Base-by-base conservation (phyloP, 2,888 invertebrate species). In the Resseliella maxima region DNA sequence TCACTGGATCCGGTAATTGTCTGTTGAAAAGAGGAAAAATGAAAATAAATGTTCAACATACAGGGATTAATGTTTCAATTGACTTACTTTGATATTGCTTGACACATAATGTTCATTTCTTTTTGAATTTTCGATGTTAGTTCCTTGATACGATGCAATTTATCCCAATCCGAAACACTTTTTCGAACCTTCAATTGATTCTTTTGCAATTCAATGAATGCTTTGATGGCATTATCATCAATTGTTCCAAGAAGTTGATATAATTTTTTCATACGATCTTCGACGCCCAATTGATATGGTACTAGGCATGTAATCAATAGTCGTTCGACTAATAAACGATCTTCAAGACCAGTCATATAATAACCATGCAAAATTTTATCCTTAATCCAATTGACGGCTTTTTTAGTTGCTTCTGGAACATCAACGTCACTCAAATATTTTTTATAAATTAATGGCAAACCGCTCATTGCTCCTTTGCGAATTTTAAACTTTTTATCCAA, bases 401-500 rank as follows among this genome's bases (percentile, higher is more conserved):
- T 95, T 89, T 96, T 96, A 0, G 97, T 96, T 0, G 93, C 93
- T 0, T 95, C 94, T 0, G 97, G 96, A 3, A 97, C 95, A 88
- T 95, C 95, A 3, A 96, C 94, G 90, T 95, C 97, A 88, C 95
- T 96, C 87, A 97, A 91, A 89, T 96, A 96, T 89, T 96, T 96
- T 89, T 96, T 96, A 91, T 99, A 99, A 87, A 99, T 96, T 92
- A 97, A 94, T 0, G 98, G 98, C 86, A 99, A 91, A 0, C 99
- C 99, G 21, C 96, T 94, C 95, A 99, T 96, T 0, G 99, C 99
- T 91, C 99, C 99, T 90, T 95, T 96, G 64, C 99, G 94, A 87
- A 99, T 99, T 92, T 98, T 98, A 90, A 98, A 98, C 93, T 98
- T 98, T 90, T 99, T 99, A 90, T 99, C 99, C 50, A 98, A 92